Base-by-base conservation (phyloP, 2,797 vertebrate species). In the Aulostomus chinensis region DNA sequence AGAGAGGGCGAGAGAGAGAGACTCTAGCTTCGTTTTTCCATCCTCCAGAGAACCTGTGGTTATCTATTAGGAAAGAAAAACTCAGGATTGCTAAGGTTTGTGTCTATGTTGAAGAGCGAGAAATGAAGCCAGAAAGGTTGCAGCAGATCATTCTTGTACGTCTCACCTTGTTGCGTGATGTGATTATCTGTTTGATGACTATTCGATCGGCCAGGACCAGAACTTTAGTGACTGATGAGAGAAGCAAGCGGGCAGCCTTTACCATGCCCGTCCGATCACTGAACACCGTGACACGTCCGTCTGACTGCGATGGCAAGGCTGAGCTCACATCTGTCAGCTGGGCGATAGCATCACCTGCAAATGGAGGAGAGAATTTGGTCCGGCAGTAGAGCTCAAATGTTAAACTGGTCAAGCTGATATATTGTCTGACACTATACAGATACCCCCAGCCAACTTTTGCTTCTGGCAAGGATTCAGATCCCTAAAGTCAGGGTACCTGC, bases 201-300 rank as follows among this genome's bases (percentile, higher is more conserved):
- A 99, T 96, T 75, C 93, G 93, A 82, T 99, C 97, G 11, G 96
- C 97, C 59, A 99, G 81, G 51, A 99, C 93, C 76, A 99, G 85
- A 56, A 99, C 97, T 84, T 97, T 98, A 14, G 97, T 98, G 85
- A 99, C 96, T 0, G 97, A 98, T 30, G 97, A 98, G 21, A 99
- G 95, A 40, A 99, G 92, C 71, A 97, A 35, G 37, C 97, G 92
- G 25, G 97, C 96, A 29, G 97, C 96, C 73, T 98, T 98, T 65
- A 97, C 93, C 81, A 98, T 96, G 53, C 91, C 94, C 2, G 93
- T 92, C 88, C 95, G 92, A 63, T 99, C 96, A 0, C 93, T 95
- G 69, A 96, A 97, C 87, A 96, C 89, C 0, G 94, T 94, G 73
- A 90, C 84, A 28, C 86, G 91, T 30, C 86, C 91, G 3, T 95